phyloP scores from a whole-genome alignment of 2,888 invertebrate species.

The Epiperipatus broadwayi region DNA sequence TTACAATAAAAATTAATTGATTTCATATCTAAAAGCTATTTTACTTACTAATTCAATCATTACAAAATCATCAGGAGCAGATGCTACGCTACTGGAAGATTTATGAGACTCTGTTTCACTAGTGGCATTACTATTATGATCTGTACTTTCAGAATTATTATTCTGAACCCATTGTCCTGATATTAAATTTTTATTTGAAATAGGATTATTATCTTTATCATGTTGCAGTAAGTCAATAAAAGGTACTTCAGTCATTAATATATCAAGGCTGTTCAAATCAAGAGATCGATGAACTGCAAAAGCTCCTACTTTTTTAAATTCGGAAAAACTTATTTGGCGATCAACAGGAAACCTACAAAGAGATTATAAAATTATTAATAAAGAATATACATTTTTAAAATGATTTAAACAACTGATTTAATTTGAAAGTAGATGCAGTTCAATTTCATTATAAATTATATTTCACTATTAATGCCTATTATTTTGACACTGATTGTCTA shows the following conservation, averaged over 20 bases:
- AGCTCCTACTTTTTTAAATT: constrained; percentile 23
- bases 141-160: constrained; percentile 13
- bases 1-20: no score
- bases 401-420: no score
- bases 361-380: constrained; percentile 10
- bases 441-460: no score
- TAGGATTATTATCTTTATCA: constrained; percentile 11
- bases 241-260: constrained; percentile 22
- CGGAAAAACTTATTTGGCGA: constrained; percentile 19
- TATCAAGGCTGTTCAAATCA: constrained; percentile 17
- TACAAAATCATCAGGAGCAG: constrained; percentile 44
- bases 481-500: no score
- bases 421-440: no score
- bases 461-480: no score
- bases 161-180: constrained; percentile 5
- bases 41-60: constrained; percentile 47
- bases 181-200: constrained; percentile 7
- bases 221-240: constrained; percentile 23
- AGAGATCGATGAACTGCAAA: constrained; percentile 19
- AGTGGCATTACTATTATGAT: constrained; percentile 9
- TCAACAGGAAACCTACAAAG: constrained; percentile 22
- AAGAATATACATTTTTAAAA: no score
- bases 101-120: constrained; percentile 26
- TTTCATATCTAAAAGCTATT: constrained; percentile 18
- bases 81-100: constrained; percentile 34